Evolutionary conservation across 1,140 invertebrate species (phyloP).

Genomic region (Drosophila rhopaloa): DNA sequence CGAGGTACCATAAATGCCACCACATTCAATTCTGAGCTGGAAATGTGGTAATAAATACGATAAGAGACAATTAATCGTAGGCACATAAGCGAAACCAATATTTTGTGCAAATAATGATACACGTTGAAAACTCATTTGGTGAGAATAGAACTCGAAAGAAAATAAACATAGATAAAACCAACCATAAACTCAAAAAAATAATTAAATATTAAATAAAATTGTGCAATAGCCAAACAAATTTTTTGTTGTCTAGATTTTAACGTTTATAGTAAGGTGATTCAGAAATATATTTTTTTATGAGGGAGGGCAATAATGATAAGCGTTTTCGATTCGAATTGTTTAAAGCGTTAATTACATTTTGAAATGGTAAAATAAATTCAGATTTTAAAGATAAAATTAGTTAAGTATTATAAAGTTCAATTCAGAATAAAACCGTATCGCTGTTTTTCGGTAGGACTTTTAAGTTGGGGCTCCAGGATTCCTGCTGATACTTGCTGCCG

Average conservation of each 20-base stretch:
- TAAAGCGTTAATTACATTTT: background rate
- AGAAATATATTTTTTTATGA: background rate
- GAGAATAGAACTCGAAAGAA: background rate
- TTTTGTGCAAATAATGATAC: background rate
- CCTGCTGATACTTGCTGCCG: background rate
- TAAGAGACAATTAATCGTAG: background rate
- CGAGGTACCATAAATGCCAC: constrained; percentile 51
- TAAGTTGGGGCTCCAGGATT: background rate
- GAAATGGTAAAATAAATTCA: background rate
- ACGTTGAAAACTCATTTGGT: background rate
- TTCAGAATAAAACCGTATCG: background rate
- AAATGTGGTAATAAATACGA: constrained; percentile 1
- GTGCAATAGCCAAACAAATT: too few relatives aligned
- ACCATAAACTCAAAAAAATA: too few relatives aligned
- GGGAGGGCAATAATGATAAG: background rate
- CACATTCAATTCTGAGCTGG: constrained; percentile 5
- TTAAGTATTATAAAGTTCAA: too few relatives aligned
- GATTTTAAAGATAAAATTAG: too few relatives aligned
- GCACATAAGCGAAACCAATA: background rate
- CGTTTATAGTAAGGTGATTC: background rate
- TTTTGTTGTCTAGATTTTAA: too few relatives aligned
- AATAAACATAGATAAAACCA: too few relatives aligned
- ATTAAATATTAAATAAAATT: too few relatives aligned
- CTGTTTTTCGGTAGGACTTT: background rate
- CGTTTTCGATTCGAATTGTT: background rate